Percentiles rank a stretch among this genome's conserved stretches.
phyloP scores from a whole-genome alignment of 2,113 vertebrate species.

The Sylvia atricapilla region DNA sequence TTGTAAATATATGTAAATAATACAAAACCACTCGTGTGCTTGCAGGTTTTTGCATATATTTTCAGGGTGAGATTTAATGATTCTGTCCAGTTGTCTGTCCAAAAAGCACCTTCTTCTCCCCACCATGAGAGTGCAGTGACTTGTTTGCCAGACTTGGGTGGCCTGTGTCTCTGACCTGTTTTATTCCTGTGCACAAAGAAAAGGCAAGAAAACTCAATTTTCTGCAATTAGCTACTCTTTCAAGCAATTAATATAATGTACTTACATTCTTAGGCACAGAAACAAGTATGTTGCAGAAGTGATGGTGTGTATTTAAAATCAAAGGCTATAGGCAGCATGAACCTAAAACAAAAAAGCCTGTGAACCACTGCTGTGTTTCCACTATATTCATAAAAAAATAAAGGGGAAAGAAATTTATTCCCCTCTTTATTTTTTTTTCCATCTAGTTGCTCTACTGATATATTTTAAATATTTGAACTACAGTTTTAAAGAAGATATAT shows the following conservation, averaged over 20 bases:
- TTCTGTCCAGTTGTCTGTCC: background rate
- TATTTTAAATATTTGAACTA: background rate
- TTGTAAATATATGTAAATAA: background rate
- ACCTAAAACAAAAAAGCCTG: background rate
- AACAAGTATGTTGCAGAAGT: background rate
- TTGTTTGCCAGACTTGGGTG: background rate
- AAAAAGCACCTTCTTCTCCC: background rate
- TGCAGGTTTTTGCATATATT: background rate
- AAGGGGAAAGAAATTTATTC: accelerated
- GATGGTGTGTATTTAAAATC: background rate
- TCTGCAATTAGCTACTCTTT: background rate
- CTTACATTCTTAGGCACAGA: background rate
- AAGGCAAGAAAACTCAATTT: background rate
- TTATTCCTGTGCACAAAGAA: background rate
- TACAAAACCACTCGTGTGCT: accelerated
- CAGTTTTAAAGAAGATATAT: background rate
- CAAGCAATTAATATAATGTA: background rate
- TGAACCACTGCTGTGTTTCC: background rate
- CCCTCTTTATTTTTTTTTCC: accelerated
- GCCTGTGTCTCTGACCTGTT: background rate
- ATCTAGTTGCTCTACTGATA: background rate
- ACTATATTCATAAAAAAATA: background rate
- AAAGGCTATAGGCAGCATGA: background rate
- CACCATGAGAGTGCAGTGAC: background rate
- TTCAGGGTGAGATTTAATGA: background rate